Evolutionary conservation across 2,113 vertebrate genomes (phyloP), one percentile per base, ranked within the genome.

Genomic region (Centrocercus urophasianus): DNA sequence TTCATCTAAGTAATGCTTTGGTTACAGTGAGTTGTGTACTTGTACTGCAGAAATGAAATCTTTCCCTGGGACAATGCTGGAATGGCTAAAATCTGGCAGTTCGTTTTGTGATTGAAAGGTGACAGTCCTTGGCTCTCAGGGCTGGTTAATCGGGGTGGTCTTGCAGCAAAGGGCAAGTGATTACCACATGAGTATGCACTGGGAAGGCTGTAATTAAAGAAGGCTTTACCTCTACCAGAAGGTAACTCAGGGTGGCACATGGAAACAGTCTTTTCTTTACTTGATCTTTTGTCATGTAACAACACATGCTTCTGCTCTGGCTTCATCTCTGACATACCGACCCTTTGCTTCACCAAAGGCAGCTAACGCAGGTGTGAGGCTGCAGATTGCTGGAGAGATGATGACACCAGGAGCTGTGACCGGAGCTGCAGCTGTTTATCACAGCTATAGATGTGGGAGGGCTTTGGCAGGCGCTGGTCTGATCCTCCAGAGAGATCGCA

Each of bases 391-490:
- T 87, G 83, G 48, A 82, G 48, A 54, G 36, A 69, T 0, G 1
- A 15, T 40, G 32, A 66, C 50, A 54, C 20, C 0, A 0, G 42
- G 56, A 89, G 71, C 74, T 69, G 48, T 3, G 32, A 50, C 25
- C 32, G 24, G 83, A 84, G 65, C 65, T 78, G 73, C 34, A 86
- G 48, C 67, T 67, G 36, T 82, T 85, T 83, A 30, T 42, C 7
- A 0, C 36, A 40, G 67, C 86, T 38, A 8, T 70, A 20, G n/a
- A 89, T 78, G 40, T 73, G 76, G 48, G 32, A 86, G 19, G 19
- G n/a, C 0, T 76, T 60, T 34, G 8, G 67, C 67, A 36, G 34
- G 32, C 22, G 6, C 67, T 36, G 45, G 0, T 30, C 71, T 48
- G 54, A 22, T 66, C 21, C 56, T 86, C 56, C 19, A 8, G 14